Conservation (phyloP, 1,140 invertebrate genomes). For the Eurosta solidaginis region DNA sequence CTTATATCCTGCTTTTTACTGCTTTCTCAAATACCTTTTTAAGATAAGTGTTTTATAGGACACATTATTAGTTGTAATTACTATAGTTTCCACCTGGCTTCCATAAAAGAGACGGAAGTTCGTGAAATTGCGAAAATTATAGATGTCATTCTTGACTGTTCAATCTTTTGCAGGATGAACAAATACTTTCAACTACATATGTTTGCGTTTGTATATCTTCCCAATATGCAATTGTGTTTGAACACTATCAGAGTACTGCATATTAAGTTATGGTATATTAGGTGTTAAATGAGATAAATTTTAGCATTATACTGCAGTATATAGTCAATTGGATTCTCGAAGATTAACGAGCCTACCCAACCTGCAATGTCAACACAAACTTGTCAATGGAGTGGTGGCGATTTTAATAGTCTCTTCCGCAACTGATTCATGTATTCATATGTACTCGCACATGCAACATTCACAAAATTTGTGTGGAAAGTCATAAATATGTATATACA, state of each 20-base stretch:
- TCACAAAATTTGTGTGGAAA: not conserved
- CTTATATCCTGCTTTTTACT: no score
- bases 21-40: no score
- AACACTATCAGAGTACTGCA: constrained; percentile 47
- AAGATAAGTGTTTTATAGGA: no score
- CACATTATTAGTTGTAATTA: no score
- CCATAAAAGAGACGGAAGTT: no score
- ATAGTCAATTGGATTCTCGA: constrained; percentile 60
- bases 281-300: constrained; percentile 62
- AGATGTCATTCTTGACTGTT: no score
- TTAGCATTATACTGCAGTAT: constrained; percentile 62
- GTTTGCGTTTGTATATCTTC: not conserved
- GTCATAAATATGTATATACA: not conserved
- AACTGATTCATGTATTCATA: not conserved
- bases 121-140: no score
- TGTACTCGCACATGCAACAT: not conserved
- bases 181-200: not conserved
- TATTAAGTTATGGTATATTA: constrained; percentile 62
- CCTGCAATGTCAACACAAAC: not conserved
- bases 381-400: not conserved
- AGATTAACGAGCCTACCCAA: constrained; percentile 51
- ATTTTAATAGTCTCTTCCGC: not conserved
- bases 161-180: no score
- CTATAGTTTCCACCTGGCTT: no score
- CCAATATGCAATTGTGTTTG: not conserved